phyloP scores from a whole-genome alignment of 1,140 invertebrate species.

The Agraylea sexmaculata region DNA sequence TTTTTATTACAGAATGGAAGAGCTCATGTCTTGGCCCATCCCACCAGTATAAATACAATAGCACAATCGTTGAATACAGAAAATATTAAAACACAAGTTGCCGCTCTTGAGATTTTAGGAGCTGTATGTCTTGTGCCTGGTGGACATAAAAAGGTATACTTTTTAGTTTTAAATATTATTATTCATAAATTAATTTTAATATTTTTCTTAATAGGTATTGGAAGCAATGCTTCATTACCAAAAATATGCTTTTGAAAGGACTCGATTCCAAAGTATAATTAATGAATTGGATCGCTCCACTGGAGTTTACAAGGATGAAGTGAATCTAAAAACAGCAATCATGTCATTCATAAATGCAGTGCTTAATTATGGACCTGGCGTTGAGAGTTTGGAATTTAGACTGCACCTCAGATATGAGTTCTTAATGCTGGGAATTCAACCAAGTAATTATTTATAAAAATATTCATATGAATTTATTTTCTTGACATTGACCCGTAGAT shows the following conservation, averaged over 20 bases:
- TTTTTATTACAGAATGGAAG: conserved; percentile 67
- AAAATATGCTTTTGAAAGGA: conserved; percentile 79
- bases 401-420: conserved; percentile 93
- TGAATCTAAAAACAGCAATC: conserved; percentile 88
- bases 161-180: conserved; percentile 2
- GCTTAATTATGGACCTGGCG: conserved; percentile 89
- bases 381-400: conserved; percentile 91
- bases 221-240: conserved; percentile 92
- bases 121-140: conserved; percentile 92
- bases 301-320: conserved; percentile 78
- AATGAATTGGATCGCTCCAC: conserved; percentile 87
- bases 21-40: conserved; percentile 87
- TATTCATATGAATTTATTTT: no score
- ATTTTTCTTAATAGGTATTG: conserved; percentile 56
- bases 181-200: no score
- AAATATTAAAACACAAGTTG: conserved; percentile 88
- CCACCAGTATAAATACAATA: conserved; percentile 86
- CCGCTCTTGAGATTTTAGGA: conserved; percentile 87
- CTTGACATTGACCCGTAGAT: no score
- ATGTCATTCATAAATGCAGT: conserved; percentile 98
- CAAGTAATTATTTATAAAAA: conserved; percentile 38
- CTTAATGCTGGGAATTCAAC: conserved; percentile 92
- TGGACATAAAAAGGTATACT: conserved; percentile 63
- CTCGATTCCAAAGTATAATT: conserved; percentile 83
- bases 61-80: conserved; percentile 81